These are phyloP conservation scores for Aproaerema taeniolella DNA, from an alignment of 2,888 invertebrate genomes.

Conservation along the genomic window DNA sequence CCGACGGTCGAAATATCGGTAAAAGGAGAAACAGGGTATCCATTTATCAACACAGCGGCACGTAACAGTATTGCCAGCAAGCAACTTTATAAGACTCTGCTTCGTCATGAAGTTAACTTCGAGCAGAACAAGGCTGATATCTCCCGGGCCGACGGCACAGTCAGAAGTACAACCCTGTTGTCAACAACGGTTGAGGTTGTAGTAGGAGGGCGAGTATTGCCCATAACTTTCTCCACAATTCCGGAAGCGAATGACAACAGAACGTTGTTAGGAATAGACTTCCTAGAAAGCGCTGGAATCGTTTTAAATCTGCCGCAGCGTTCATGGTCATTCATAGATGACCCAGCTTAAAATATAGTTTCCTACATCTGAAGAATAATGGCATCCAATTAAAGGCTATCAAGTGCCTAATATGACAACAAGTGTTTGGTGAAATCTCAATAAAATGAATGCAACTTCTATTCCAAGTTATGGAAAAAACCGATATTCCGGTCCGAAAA, in stretches of 20 bases:
- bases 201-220: constrained; percentile 8
- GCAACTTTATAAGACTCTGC: constrained; percentile 10
- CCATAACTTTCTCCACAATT: constrained; percentile 8
- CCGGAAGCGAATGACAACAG: constrained; percentile 10
- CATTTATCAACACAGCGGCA: constrained; percentile 21
- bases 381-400: too few species aligned
- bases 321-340: constrained; percentile 7
- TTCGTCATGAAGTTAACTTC: constrained; percentile 6
- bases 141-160: constrained; percentile 16
- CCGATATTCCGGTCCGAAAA: too few species aligned
- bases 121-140: constrained; percentile 7
- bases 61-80: constrained; percentile 21
- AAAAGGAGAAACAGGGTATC: constrained; percentile 12
- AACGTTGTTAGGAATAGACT: constrained; percentile 6
- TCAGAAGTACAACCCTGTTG: constrained; percentile 5
- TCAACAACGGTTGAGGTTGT: constrained; percentile 3
- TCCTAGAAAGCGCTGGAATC: neutral
- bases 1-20: constrained; percentile 19
- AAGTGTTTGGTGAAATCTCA: too few species aligned
- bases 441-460: too few species aligned
- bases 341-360: too few species aligned
- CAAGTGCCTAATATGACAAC: too few species aligned
- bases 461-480: too few species aligned
- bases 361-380: too few species aligned
- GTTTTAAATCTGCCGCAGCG: constrained; percentile 7